Conservation (phyloP, 2,888 invertebrate species). For the Melinopterus prodromus region DNA sequence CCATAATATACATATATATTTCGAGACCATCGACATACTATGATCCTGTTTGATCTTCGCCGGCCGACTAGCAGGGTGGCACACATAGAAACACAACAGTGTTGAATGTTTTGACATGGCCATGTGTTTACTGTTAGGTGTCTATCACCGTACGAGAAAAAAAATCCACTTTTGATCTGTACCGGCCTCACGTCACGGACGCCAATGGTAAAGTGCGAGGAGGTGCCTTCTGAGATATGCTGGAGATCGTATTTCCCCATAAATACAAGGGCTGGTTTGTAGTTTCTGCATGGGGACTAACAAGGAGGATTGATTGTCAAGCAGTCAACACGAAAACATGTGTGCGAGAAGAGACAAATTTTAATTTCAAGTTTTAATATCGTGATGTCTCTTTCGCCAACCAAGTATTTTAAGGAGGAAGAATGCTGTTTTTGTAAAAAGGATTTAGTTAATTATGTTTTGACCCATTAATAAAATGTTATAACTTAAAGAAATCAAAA, state of each 20-base stretch:
- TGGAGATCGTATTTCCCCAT: conserved; percentile 14
- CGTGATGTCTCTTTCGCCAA: too few relatives aligned
- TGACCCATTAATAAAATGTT: too few relatives aligned
- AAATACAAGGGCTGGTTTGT: conserved; percentile 19
- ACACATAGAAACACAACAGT: conserved; percentile 37
- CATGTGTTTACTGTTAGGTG: conserved; percentile 48
- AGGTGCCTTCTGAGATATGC: too few relatives aligned
- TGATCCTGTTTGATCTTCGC: neutral
- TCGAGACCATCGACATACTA: neutral
- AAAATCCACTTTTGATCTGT: conserved; percentile 23
- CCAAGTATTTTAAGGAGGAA: too few relatives aligned
- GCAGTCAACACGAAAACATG: neutral
- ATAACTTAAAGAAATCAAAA: too few relatives aligned
- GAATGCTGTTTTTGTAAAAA: too few relatives aligned
- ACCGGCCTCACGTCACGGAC: conserved; percentile 8
- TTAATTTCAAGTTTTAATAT: too few relatives aligned
- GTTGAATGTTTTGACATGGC: conserved; percentile 50
- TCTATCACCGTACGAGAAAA: conserved; percentile 33
- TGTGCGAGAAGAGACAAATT: too few relatives aligned
- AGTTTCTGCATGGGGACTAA: neutral
- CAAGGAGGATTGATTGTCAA: neutral
- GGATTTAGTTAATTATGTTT: too few relatives aligned
- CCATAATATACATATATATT: neutral
- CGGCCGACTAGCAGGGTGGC: conserved; percentile 37
- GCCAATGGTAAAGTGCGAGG: conserved; percentile 10